phyloP scores from a whole-genome alignment of 2,888 invertebrate species.

The Spisula solida region DNA sequence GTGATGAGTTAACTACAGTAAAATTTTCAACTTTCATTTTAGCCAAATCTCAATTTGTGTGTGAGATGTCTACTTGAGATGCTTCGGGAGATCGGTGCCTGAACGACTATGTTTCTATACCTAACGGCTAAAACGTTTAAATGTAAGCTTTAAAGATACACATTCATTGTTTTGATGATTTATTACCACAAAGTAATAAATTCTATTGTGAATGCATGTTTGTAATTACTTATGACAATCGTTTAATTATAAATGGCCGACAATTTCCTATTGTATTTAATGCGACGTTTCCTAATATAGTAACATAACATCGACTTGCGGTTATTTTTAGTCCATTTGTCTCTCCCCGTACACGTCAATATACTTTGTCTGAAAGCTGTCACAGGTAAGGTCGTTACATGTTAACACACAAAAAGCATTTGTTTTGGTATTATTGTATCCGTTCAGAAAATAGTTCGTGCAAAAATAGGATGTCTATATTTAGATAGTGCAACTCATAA shows the following conservation, averaged over 20 bases:
- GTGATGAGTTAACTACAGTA: no score
- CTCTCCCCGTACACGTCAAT: not conserved
- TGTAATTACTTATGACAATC: not conserved
- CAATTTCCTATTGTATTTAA: not conserved
- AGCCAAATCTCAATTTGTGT: no score
- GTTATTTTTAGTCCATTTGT: not conserved
- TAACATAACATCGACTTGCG: not conserved
- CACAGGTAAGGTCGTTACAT: not conserved
- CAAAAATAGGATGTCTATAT: not conserved
- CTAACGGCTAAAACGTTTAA: no score
- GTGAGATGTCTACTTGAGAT: no score
- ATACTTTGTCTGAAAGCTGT: not conserved
- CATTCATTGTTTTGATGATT: no score
- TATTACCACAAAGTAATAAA: no score
- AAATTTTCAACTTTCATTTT: no score
- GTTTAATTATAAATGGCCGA: not conserved
- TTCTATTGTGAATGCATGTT: not conserved
- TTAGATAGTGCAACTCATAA: not conserved
- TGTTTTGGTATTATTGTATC: not conserved
- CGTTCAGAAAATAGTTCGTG: not conserved
- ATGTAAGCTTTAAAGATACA: no score
- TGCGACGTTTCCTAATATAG: not conserved
- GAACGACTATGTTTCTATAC: no score
- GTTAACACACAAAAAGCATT: not conserved
- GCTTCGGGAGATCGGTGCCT: no score